Conservation (phyloP, 1,140 invertebrate species). For the Centruroides sculpturatus region DNA sequence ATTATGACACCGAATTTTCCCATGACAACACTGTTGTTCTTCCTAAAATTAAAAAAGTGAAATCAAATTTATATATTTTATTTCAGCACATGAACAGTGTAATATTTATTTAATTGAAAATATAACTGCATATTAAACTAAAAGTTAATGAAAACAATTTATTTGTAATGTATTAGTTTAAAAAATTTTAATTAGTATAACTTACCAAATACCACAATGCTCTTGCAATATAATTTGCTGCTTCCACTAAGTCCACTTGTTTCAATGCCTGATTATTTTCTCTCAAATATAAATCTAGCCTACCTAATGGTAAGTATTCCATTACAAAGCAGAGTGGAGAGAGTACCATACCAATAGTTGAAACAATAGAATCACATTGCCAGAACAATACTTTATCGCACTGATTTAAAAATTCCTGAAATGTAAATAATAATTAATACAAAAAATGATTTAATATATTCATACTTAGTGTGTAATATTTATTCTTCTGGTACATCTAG, state of each 20-base stretch:
- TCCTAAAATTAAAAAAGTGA: conserved; percentile 34
- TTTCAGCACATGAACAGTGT: background rate
- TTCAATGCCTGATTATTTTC: conserved; percentile 36
- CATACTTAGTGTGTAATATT: too few species aligned
- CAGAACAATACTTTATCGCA: conserved; percentile 57
- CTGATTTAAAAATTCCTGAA: conserved; percentile 56
- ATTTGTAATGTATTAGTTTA: background rate
- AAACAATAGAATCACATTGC: conserved; percentile 52
- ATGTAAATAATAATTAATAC: conserved; percentile 7
- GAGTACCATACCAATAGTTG: conserved; percentile 57
- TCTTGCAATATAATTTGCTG: conserved; percentile 53
- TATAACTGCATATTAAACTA: too few species aligned
- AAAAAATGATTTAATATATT: too few species aligned
- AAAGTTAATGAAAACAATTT: background rate
- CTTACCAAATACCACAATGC: conserved; percentile 61
- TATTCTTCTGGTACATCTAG: too few species aligned
- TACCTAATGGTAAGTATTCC: conserved; percentile 59
- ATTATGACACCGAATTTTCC: conserved; percentile 69
- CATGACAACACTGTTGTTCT: conserved; percentile 63
- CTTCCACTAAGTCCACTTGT: conserved; percentile 57
- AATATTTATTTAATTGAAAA: background rate
- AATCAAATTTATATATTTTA: background rate
- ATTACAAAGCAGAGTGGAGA: conserved; percentile 59
- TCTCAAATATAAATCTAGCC: conserved; percentile 55
- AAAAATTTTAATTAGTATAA: conserved; percentile 6